These are phyloP conservation scores for Eulithis testata DNA, from an alignment of 2,888 invertebrate genomes.

Conservation along the genomic window DNA sequence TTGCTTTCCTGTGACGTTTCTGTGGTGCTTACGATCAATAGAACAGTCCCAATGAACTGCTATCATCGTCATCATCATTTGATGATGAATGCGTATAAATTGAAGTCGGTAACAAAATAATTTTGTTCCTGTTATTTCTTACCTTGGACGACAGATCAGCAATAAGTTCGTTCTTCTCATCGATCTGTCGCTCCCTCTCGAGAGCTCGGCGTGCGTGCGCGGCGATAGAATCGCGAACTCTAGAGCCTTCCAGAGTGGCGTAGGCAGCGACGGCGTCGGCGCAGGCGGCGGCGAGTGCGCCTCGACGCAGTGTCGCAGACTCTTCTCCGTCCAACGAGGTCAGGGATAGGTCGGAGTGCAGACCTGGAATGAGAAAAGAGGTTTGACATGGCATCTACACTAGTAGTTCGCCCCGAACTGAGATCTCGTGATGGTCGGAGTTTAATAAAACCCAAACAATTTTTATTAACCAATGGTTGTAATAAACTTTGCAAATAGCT, in stretches of 20 bases:
- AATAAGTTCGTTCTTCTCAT: slow-evolving; percentile 91
- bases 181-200: slow-evolving; percentile 92
- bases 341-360: slow-evolving; percentile 88
- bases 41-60: no score
- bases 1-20: no score
- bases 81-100: no score
- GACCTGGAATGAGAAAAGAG: slow-evolving; percentile 68
- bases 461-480: no score
- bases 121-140: slow-evolving; percentile 48
- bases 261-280: slow-evolving; percentile 90
- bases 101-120: no score
- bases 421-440: no score
- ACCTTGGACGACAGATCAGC: slow-evolving; percentile 93
- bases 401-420: no score
- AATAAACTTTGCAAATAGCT: no score
- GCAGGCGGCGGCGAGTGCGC: slow-evolving; percentile 88
- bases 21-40: no score
- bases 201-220: slow-evolving; percentile 90
- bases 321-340: slow-evolving; percentile 85
- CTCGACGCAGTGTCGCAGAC: slow-evolving; percentile 83
- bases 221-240: slow-evolving; percentile 90
- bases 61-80: no score
- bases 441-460: no score
- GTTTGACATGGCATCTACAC: no score
- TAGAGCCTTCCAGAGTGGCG: slow-evolving; percentile 89